Evolutionary conservation across 1,140 invertebrate genomes (phyloP).

Genomic region (Hylyphantes graminicola): DNA sequence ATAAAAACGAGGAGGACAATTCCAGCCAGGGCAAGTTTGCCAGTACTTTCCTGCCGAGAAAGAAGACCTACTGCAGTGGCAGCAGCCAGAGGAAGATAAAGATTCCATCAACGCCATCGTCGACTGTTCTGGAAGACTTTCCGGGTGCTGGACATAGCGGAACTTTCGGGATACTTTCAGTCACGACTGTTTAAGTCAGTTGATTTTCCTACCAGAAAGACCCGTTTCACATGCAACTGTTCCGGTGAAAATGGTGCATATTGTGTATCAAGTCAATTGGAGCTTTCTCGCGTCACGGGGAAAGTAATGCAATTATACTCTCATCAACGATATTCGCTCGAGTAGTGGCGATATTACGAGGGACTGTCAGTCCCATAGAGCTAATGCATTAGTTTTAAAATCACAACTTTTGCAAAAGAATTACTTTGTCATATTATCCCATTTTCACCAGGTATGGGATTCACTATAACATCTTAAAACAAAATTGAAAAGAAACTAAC

Average conservation of each 20-base stretch:
- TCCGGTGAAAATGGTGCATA: background rate
- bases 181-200: conserved; percentile 40
- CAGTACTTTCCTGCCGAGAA: conserved; percentile 2
- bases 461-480: too few species aligned
- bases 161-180: conserved; percentile 51
- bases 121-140: conserved; percentile 47
- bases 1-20: conserved; percentile 57
- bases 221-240: background rate
- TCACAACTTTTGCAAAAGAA: too few species aligned
- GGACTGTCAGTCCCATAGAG: too few species aligned
- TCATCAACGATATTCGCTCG: conserved; percentile 7
- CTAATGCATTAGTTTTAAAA: too few species aligned
- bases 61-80: background rate
- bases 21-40: conserved; percentile 43
- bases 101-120: conserved; percentile 42
- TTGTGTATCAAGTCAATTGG: background rate
- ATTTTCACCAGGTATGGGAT: too few species aligned
- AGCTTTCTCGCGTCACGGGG: background rate
- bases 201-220: background rate
- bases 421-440: too few species aligned
- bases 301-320: background rate
- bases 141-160: conserved; percentile 32
- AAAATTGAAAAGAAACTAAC: too few species aligned
- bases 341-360: background rate
- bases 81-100: background rate